A percentile compares a stretch with the other conserved stretches of the same genome.
Conservation (phyloP, 2,797 vertebrate genomes). For the Peromyscus aztecus region DNA sequence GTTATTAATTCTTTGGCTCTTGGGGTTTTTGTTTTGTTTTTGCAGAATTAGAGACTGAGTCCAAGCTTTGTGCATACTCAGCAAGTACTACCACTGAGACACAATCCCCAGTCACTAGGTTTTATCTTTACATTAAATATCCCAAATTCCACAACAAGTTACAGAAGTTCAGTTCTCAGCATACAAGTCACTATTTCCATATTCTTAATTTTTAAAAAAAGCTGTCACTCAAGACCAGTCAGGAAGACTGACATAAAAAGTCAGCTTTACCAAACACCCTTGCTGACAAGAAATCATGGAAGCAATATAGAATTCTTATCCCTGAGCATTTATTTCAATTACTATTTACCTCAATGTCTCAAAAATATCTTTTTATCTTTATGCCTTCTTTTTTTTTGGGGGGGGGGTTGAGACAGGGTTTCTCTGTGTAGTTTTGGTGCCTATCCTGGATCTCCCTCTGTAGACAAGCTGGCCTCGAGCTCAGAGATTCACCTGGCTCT, state of each 20-base stretch:
- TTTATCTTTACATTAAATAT: constrained; percentile 23
- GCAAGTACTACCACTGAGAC: background rate
- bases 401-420: no score
- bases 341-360: constrained; percentile 63
- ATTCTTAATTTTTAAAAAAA: constrained; percentile 36
- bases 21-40: background rate
- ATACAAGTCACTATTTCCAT: background rate
- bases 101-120: background rate
- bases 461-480: no score
- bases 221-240: background rate
- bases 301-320: background rate
- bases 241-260: constrained; percentile 7
- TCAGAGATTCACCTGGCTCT: no score
- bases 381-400: background rate
- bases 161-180: constrained; percentile 24
- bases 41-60: background rate
- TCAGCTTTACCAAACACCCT: background rate
- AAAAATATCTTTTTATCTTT: constrained; percentile 25
- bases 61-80: background rate
- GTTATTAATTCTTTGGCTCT: background rate
- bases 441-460: no score
- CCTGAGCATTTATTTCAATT: constrained; percentile 60
- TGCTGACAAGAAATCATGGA: constrained; percentile 45
- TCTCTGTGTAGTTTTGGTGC: no score
- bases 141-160: background rate